phyloP scores from a whole-genome alignment of 2,797 vertebrate genomes.

The Urophycis tenuis region DNA sequence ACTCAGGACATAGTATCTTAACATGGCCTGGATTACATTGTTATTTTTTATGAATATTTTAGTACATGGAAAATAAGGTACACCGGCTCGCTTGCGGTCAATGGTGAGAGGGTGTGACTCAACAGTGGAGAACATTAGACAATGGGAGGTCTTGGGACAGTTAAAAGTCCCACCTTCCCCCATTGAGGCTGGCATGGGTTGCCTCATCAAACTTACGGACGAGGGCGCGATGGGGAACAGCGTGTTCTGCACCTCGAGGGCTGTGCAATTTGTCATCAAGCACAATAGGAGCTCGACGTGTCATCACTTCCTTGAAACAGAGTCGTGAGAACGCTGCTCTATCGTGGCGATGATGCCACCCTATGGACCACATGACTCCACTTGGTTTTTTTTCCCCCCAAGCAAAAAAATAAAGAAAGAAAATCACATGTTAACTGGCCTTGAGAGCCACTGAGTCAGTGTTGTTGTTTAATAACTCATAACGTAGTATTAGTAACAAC shows the following conservation, averaged over 20 bases:
- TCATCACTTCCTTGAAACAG: constrained; percentile 31
- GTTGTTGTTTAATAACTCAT: not conserved
- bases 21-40: not conserved
- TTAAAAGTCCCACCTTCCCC: constrained; percentile 50
- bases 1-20: not conserved
- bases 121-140: constrained; percentile 40
- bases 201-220: constrained; percentile 51
- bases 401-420: not conserved
- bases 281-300: constrained; percentile 51
- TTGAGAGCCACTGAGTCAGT: not conserved
- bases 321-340: not conserved
- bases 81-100: constrained; percentile 26
- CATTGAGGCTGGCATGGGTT: constrained; percentile 58
- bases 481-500: not conserved
- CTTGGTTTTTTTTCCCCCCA: not conserved
- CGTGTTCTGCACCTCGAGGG: constrained; percentile 50
- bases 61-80: too few relatives aligned
- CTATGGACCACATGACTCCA: not conserved
- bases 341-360: constrained; percentile 7
- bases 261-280: constrained; percentile 54
- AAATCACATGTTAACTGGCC: not conserved
- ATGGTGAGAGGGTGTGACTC: constrained; percentile 38
- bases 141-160: constrained; percentile 43
- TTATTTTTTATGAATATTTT: not conserved
- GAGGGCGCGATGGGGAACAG: constrained; percentile 48